Percentiles rank a stretch among this genome's conserved stretches.
phyloP scores from a whole-genome alignment of 2,797 vertebrate species.

The Propithecus perrieri region DNA sequence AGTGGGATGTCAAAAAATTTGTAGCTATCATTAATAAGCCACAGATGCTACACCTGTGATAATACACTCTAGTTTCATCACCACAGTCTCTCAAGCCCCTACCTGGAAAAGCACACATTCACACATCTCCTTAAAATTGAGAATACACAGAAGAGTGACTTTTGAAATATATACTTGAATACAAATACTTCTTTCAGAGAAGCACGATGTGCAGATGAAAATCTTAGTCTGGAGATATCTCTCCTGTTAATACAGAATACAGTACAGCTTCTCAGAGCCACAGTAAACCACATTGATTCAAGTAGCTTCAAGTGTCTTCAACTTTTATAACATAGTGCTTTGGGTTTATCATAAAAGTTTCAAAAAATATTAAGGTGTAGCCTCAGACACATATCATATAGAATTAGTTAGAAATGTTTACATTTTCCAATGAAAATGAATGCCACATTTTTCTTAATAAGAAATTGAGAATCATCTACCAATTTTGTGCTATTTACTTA shows the following conservation, averaged over 20 bases:
- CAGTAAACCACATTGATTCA: background rate
- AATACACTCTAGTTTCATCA: background rate
- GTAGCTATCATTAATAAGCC: background rate
- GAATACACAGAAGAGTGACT: too few relatives aligned
- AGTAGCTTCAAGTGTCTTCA: background rate
- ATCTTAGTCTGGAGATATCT: background rate
- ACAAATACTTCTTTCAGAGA: background rate
- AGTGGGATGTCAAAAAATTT: background rate
- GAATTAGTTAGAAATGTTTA: background rate
- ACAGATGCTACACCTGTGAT: background rate
- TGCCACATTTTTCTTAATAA: background rate
- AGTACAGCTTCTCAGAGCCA: background rate
- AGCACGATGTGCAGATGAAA: background rate
- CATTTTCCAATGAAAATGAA: background rate
- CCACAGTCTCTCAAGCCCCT: background rate
- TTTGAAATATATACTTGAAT: too few relatives aligned
- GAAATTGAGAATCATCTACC: background rate
- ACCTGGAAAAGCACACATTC: background rate
- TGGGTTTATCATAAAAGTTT: background rate
- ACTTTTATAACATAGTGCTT: background rate
- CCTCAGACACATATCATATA: background rate
- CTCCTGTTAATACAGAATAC: background rate
- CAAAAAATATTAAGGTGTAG: background rate
- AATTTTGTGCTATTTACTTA: background rate
- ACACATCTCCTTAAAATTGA: background rate